Evolutionary conservation across 1,140 invertebrate genomes (phyloP).

Genomic region (Drosophila azteca): DNA sequence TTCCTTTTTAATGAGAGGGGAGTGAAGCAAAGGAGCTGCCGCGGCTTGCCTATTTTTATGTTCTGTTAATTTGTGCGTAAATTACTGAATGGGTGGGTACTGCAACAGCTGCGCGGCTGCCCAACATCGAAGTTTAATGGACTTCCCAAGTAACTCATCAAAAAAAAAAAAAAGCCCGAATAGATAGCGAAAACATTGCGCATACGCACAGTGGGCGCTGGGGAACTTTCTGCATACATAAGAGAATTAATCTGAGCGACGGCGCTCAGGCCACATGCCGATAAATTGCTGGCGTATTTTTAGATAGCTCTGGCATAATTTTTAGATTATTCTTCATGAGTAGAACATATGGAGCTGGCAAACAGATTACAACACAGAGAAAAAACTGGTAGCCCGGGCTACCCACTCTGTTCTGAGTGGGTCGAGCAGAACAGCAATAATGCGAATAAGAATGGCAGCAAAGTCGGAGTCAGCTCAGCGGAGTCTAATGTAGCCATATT

Average conservation of each 20-base stretch:
- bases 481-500: conserved; percentile 52
- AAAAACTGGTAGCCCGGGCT: conserved; percentile 33
- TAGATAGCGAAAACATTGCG: conserved; percentile 50
- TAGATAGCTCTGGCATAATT: conserved; percentile 64
- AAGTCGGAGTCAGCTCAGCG: conserved; percentile 26
- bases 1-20: background rate
- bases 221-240: conserved; percentile 24
- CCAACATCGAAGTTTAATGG: conserved; percentile 34
- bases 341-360: conserved; percentile 59
- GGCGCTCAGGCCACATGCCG: conserved; percentile 53
- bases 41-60: conserved; percentile 65
- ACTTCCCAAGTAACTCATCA: conserved; percentile 33
- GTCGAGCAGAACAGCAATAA: conserved; percentile 52
- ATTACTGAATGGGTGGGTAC: conserved; percentile 63
- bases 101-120: conserved; percentile 58
- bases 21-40: background rate
- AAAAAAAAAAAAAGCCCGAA: conserved; percentile 14
- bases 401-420: conserved; percentile 52
- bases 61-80: conserved; percentile 69
- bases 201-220: conserved; percentile 56
- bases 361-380: conserved; percentile 20
- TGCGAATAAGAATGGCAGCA: conserved; percentile 31
- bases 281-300: conserved; percentile 66
- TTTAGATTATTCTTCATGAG: conserved; percentile 71
- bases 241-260: conserved; percentile 56